Percentiles rank a stretch among this genome's conserved stretches.
Evolutionary conservation across 2,797 vertebrate genomes (phyloP).

Genomic region (Eidolon dupreanum): DNA sequence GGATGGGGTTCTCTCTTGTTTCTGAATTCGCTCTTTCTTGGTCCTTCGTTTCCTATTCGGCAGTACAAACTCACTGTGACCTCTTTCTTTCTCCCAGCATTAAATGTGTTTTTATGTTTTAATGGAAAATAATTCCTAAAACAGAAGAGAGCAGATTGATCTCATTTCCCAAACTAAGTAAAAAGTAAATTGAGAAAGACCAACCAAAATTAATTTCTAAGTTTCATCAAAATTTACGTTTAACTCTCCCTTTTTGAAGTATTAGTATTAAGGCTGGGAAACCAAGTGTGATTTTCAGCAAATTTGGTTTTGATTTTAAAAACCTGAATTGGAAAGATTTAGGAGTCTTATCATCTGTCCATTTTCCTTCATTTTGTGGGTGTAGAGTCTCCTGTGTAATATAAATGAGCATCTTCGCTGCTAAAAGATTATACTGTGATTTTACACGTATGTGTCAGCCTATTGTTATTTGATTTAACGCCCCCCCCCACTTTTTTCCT

Average conservation of each 20-base stretch:
- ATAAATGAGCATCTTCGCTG: slow-evolving; percentile 33
- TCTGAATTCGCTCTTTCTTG: no score
- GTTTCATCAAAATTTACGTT: slow-evolving; percentile 21
- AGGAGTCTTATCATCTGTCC: background rate
- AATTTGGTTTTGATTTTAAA: slow-evolving; percentile 46
- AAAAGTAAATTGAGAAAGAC: slow-evolving; percentile 52
- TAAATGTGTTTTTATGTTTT: background rate
- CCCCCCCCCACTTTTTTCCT: background rate
- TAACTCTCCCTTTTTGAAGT: slow-evolving; percentile 22
- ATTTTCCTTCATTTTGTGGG: background rate
- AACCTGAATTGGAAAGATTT: slow-evolving; percentile 24
- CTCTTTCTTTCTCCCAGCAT: background rate
- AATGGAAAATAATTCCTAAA: slow-evolving; percentile 42
- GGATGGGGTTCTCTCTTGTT: background rate
- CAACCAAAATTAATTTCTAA: slow-evolving; percentile 31
- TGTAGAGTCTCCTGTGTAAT: slow-evolving; percentile 26
- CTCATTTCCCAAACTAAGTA: slow-evolving; percentile 24
- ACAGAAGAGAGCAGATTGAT: slow-evolving; percentile 8
- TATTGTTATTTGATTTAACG: slow-evolving; percentile 43
- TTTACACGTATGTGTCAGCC: background rate
- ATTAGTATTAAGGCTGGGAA: slow-evolving; percentile 48
- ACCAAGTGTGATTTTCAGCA: background rate
- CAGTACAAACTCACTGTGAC: background rate
- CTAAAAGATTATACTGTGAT: background rate
- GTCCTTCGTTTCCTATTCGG: background rate